Evolutionary conservation across 2,797 vertebrate species (phyloP).

Genomic region (Diceros bicornis): DNA sequence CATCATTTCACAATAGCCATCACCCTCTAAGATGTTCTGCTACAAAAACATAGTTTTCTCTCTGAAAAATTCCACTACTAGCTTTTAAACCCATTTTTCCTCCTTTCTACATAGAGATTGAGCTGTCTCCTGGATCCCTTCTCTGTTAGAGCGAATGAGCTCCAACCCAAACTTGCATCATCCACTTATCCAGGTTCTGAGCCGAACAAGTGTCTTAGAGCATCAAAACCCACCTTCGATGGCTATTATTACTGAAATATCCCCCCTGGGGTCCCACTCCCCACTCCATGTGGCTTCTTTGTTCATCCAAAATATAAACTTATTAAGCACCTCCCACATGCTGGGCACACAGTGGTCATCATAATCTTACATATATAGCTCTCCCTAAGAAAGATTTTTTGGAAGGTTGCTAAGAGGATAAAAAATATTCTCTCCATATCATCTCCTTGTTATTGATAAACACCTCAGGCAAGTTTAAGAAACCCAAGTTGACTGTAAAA

Average conservation of each 20-base stretch:
- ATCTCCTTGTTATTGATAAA: background rate
- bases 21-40: background rate
- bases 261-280: too few relatives aligned
- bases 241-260: background rate
- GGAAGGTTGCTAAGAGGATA: background rate
- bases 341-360: background rate
- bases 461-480: background rate
- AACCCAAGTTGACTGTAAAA: background rate
- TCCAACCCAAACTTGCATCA: background rate
- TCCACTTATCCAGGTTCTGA: background rate
- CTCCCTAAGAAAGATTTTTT: background rate
- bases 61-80: background rate
- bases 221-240: background rate
- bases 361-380: background rate
- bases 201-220: background rate
- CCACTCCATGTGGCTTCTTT: background rate
- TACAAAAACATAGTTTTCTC: constrained; percentile 9
- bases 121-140: background rate
- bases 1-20: background rate
- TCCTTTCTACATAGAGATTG: background rate
- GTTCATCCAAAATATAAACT: background rate
- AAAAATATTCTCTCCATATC: background rate
- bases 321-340: background rate
- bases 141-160: background rate
- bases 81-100: background rate